These are phyloP conservation scores for Protomyctophum bolini DNA, from an alignment of 2,113 vertebrate species.

Conservation along the genomic window DNA sequence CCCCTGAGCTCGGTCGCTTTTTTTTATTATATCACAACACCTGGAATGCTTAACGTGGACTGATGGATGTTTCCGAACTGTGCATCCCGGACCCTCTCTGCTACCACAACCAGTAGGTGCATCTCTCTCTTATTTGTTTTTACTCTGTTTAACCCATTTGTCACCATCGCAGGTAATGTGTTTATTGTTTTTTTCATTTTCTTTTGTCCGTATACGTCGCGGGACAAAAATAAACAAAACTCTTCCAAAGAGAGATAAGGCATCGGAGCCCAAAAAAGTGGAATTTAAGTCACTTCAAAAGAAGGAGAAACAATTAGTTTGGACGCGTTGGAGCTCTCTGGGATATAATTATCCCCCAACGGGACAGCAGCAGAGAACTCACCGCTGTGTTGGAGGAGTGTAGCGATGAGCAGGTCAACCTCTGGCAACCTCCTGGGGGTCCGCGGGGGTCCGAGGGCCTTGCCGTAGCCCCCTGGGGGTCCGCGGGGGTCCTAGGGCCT, in stretches of 20 bases:
- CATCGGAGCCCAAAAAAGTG: not conserved
- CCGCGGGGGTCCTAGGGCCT: not conserved
- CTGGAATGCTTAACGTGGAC: constrained; percentile 89
- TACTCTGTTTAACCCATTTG: not conserved
- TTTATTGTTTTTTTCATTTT: not conserved
- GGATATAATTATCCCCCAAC: not conserved
- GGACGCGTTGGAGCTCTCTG: not conserved
- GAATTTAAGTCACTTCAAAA: not conserved
- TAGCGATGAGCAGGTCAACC: no score
- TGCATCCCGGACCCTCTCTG: constrained; percentile 90
- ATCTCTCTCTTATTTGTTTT: constrained; percentile 34
- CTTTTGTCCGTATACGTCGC: not conserved
- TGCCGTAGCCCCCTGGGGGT: no score
- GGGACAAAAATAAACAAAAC: not conserved
- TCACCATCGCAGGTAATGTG: not conserved
- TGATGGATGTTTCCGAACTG: constrained; percentile 95
- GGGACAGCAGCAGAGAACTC: constrained; percentile 46
- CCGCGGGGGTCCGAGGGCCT: no score
- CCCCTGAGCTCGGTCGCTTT: constrained; percentile 44
- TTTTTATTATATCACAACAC: constrained; percentile 49
- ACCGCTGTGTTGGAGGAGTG: not conserved
- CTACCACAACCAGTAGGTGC: constrained; percentile 94
- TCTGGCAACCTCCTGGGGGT: no score
- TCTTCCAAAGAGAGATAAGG: not conserved
- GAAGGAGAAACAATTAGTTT: constrained; percentile 5